phyloP scores from a whole-genome alignment of 2,113 vertebrate species.

The Australoheros scitulus region DNA sequence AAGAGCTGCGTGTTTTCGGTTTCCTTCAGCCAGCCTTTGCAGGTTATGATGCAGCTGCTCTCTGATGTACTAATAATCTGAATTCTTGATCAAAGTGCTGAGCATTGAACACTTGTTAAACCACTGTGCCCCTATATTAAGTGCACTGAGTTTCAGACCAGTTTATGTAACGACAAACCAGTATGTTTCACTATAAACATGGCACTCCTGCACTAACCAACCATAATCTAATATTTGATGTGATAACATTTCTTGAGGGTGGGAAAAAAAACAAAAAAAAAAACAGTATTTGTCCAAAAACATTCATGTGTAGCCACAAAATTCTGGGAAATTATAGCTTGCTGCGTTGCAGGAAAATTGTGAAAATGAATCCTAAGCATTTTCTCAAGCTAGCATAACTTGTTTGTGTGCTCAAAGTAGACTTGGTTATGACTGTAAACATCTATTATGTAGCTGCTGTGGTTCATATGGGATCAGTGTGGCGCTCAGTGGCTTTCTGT shows the following conservation, averaged over 20 bases:
- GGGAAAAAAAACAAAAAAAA: too few species aligned
- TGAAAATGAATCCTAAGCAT: neutral
- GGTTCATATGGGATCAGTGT: slow-evolving; percentile 13
- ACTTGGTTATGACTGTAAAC: neutral
- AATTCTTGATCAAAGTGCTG: neutral
- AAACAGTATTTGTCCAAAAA: slow-evolving; percentile 57
- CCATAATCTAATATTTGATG: neutral
- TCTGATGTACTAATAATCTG: neutral
- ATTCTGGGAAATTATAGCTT: slow-evolving; percentile 17
- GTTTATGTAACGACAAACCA: neutral
- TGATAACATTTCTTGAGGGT: neutral
- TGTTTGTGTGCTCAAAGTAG: slow-evolving; percentile 10
- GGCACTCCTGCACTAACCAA: neutral
- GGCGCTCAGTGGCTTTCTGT: neutral
- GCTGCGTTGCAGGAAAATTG: neutral
- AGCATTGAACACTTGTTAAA: neutral
- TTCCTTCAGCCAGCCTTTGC: neutral
- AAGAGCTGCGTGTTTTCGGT: neutral
- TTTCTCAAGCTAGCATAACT: neutral
- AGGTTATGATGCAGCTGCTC: neutral
- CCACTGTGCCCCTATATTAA: neutral
- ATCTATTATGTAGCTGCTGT: neutral
- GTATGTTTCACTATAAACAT: neutral
- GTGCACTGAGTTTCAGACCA: slow-evolving; percentile 9
- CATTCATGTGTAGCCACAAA: neutral